Percentiles rank a stretch among this genome's conserved stretches.
phyloP scores from a whole-genome alignment of 2,113 vertebrate genomes.

The Onychostoma macrolepis region DNA sequence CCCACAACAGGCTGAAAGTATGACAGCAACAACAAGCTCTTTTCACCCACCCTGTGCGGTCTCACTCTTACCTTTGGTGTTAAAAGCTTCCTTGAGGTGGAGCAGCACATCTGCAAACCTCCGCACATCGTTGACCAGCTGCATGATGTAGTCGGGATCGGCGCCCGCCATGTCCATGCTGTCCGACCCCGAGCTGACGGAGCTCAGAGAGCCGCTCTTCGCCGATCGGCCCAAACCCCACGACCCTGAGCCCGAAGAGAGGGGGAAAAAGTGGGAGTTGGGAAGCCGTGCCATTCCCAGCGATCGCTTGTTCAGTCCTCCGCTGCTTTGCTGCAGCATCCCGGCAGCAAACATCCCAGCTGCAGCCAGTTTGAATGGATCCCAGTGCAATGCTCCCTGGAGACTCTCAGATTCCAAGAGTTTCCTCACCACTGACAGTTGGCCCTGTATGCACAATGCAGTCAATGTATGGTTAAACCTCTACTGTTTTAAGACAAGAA shows the following conservation, averaged over 20 bases:
- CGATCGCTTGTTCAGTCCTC: slow-evolving; percentile 58
- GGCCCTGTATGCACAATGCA: slow-evolving; percentile 30
- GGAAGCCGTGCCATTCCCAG: slow-evolving; percentile 78
- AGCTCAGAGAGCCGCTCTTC: slow-evolving; percentile 78
- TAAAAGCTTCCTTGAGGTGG: slow-evolving; percentile 90
- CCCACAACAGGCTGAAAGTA: slow-evolving; percentile 1
- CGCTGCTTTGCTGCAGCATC: slow-evolving; percentile 67
- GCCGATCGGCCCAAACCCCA: slow-evolving; percentile 76
- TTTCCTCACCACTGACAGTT: slow-evolving; percentile 27
- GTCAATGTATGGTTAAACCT: slow-evolving; percentile 18
- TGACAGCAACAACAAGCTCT: not conserved
- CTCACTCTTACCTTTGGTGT: slow-evolving; percentile 81
- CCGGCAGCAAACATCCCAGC: slow-evolving; percentile 52
- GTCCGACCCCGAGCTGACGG: slow-evolving; percentile 73
- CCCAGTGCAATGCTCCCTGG: not conserved
- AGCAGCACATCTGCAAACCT: slow-evolving; percentile 92
- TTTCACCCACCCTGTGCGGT: not conserved
- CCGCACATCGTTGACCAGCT: slow-evolving; percentile 91
- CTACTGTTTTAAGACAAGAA: slow-evolving; percentile 31
- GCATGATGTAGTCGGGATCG: slow-evolving; percentile 93
- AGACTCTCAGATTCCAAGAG: slow-evolving; percentile 22
- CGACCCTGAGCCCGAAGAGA: slow-evolving; percentile 59
- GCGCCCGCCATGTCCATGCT: slow-evolving; percentile 76
- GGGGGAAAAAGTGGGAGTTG: slow-evolving; percentile 80
- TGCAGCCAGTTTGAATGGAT: slow-evolving; percentile 42